A percentile compares a stretch with the other conserved stretches of the same genome.
Conservation (phyloP, 2,888 invertebrate species). For the Dolichopus griseipennis region DNA sequence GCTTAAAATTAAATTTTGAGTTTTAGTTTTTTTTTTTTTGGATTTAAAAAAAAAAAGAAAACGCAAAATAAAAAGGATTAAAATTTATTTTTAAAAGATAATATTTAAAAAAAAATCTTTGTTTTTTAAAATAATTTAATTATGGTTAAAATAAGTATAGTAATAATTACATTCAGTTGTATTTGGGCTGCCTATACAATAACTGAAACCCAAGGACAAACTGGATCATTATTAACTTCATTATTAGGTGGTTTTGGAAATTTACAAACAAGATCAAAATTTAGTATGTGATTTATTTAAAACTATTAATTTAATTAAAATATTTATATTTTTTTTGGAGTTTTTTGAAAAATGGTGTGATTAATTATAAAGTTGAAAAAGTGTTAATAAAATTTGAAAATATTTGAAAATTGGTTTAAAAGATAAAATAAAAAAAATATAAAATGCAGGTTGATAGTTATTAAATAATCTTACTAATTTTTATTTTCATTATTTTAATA, state of each 20-base stretch:
- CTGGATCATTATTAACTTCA: background rate
- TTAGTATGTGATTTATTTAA: constrained; percentile 1
- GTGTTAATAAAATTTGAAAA: too few species aligned
- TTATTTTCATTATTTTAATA: too few species aligned
- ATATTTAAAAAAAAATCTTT: background rate
- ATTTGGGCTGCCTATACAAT: background rate
- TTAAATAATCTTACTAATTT: too few species aligned
- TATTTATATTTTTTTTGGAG: too few species aligned
- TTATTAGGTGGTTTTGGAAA: background rate
- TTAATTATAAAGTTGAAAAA: too few species aligned
- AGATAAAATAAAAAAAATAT: too few species aligned
- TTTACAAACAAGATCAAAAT: background rate
- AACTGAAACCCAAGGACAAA: background rate
- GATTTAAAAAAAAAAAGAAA: too few species aligned
- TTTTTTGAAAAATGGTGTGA: too few species aligned
- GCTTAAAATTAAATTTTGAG: background rate
- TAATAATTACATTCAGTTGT: background rate
- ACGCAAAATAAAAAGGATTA: too few species aligned
- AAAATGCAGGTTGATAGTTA: too few species aligned
- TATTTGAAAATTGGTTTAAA: too few species aligned
- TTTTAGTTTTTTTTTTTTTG: too few species aligned
- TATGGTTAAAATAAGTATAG: background rate
- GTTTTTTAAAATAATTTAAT: background rate
- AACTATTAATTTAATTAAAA: background rate
- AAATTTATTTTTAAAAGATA: background rate